Evolutionary conservation across 2,797 vertebrate genomes (phyloP), one percentile per base, ranked within the genome.

Genomic region (Gymnoscopelus microlampas): DNA sequence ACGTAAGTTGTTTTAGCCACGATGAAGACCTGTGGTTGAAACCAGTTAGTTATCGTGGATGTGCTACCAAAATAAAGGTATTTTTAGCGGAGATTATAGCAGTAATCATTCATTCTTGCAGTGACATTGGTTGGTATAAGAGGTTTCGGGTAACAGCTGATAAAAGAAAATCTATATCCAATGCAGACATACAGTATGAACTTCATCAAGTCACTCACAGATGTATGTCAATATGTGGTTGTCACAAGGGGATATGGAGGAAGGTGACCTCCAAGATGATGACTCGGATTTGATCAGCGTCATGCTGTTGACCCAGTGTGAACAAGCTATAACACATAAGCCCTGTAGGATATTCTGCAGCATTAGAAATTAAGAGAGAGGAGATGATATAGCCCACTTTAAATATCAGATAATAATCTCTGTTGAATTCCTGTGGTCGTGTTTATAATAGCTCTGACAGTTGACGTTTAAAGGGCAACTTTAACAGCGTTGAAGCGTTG

Each of bases 241-340:
- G 24, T 53, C 10, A 12, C 8, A 35, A 47, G 49, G 14, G 26
- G n/a, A 26, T n/a, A 51, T 23, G 39, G 5, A 14, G 47, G 47
- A 11, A 72, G 56, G 44, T 67, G 61, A 72, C 48, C 15, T 48
- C 14, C 19, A 39, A 48, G 60, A 57, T 48, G 35, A 61, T 57
- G 39, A n/a, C 49, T 39, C 44, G 8, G 66, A 63, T 73, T 19
- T 70, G 56, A 73, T 77, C 51, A 63, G 54, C 53, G 68, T 63
- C 65, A 64, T 29, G 26, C 26, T 29, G 26, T 2, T 9, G 11
- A 51, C 10, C 6, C 1, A 3, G 12, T 66, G 55, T 26, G 6
- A 35, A 50, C 23, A 5, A 50, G 56, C 14, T 3, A 54, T 26
- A 9, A 15, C 23, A 50, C n/a, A 13, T 14, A 29, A 29, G 14